Percentiles rank a stretch among this genome's conserved stretches.
These are phyloP conservation scores for Drosophila percnosoma DNA, from an alignment of 2,888 invertebrate species.

Conservation along the genomic window DNA sequence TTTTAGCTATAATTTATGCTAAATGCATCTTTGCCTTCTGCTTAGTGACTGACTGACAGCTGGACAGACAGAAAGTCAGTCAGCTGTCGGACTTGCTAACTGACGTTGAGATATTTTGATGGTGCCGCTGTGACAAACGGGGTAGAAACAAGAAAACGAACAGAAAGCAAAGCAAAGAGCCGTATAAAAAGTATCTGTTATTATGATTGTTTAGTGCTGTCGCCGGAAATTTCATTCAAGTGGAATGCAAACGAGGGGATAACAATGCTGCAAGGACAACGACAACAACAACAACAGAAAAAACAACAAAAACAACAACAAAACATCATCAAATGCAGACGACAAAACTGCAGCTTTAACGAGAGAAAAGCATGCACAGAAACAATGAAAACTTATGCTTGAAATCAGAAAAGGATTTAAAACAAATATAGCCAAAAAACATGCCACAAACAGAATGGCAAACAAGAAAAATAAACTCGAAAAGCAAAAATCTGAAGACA, in stretches of 20 bases:
- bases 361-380: constrained; percentile 28
- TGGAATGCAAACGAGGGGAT: constrained; percentile 47
- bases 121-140: constrained; percentile 22
- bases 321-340: constrained; percentile 48
- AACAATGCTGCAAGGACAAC: constrained; percentile 40
- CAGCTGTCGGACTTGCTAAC: constrained; percentile 46
- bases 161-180: constrained; percentile 46
- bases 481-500: constrained; percentile 36
- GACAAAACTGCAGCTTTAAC: constrained; percentile 60
- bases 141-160: constrained; percentile 19
- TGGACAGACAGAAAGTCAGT: background rate
- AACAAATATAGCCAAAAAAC: constrained; percentile 16
- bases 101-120: constrained; percentile 55
- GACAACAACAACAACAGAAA: constrained; percentile 33
- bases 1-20: constrained; percentile 34
- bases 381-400: constrained; percentile 55
- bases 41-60: background rate
- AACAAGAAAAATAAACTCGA: constrained; percentile 10
- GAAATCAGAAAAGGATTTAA: constrained; percentile 9
- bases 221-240: constrained; percentile 79
- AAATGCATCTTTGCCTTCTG: constrained; percentile 15
- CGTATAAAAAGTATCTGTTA: constrained; percentile 69
- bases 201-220: constrained; percentile 82
- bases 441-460: background rate
- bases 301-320: constrained; percentile 9